Evolutionary conservation across 2,797 vertebrate genomes (phyloP), one percentile per base, ranked within the genome.

Genomic region (Varecia variegata): DNA sequence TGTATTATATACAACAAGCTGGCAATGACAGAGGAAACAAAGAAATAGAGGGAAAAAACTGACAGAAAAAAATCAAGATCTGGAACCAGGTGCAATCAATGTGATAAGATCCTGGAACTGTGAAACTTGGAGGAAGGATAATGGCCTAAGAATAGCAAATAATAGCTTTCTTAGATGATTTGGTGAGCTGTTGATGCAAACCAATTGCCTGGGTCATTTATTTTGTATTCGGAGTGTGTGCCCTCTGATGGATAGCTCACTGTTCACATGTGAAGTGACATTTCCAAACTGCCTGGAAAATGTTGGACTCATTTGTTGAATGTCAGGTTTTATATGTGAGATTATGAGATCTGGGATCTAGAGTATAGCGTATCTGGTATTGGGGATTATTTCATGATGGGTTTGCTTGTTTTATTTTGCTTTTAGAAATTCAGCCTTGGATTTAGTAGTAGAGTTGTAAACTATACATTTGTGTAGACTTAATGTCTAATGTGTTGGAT

Each of bases 321-420:
- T 97, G 90, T 92, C 96, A 95, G 21, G 23, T 92, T 93, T 97
- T 93, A 30, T 45, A 54, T 73, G 8, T 92, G 68, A 92, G 47
- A 74, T 93, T 77, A 94, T 82, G 90, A 96, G 92, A 94, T 87
- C 87, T 76, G 73, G 84, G 92, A 96, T 87, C 27, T 20, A 32
- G 87, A 92, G 76, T 62, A 5, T 88, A 77, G 62, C 35, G 5
- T 65, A 56, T 87, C n/a, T 93, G 60, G 27, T 27, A 18, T 20
- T 43, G n/a, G 65, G 27, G 54, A 79, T 96, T 94, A 92, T 88
- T 84, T 96, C 21, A 74, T 25, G 25, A 35, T 92, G 35, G 68
- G 20, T 84, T 95, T 56, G 12, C 38, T 95, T 50, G 25, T 89
- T 95, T 84, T 74, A 40, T 68, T 96, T 94, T 94, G 32, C 67